Evolutionary conservation across 2,797 vertebrate genomes (phyloP), one percentile per base, ranked within the genome.

Genomic region (Schizopygopsis pylzovi): DNA sequence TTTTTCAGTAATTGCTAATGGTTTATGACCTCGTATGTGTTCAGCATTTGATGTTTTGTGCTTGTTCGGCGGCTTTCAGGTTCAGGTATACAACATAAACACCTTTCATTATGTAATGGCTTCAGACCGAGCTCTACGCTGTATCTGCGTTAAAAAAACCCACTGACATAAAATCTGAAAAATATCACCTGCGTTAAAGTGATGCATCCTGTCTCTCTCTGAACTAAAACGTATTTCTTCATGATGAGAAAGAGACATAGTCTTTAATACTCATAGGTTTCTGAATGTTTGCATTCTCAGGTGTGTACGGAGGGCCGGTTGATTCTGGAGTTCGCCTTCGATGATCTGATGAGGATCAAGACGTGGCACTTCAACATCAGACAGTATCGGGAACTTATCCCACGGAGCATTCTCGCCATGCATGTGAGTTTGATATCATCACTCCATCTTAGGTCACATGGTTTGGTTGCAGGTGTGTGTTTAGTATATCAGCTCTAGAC

Each of bases 361-460:
- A 98, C 97, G 59, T 99, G 98, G 98, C 98, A 99, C 97, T 99
- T 99, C 96, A 99, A 97, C 94, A 98, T 99, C 95, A 96, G 98
- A 93, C 98, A 99, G 94, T 98, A 99, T 94, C 94, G 98, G 92
- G 98, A 99, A 93, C 95, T 99, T 93, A 96, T 99, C 93, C 98
- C 98, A 78, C 97, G 97, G 93, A 99, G 98, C 94, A 98, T 99
- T 92, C 96, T 99, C 94, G 98, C 98, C 96, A 98, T 99, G 98
- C 98, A 99, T 92, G 98, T 99, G 95, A 99, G 98, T 98, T 83
- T 91, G 86, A 91, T 83, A 86, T 89, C 87, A 78, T 56, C 22
- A 13, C 39, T 13, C n/a, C 20, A n/a, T 43, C 25, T 13, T 33
- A 39, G 28, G 22, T 63, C 43, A 33, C 71, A 39, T 47, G 45